Evolutionary conservation across 2,888 invertebrate genomes (phyloP).

Genomic region (Dryocosmus kuriphilus): DNA sequence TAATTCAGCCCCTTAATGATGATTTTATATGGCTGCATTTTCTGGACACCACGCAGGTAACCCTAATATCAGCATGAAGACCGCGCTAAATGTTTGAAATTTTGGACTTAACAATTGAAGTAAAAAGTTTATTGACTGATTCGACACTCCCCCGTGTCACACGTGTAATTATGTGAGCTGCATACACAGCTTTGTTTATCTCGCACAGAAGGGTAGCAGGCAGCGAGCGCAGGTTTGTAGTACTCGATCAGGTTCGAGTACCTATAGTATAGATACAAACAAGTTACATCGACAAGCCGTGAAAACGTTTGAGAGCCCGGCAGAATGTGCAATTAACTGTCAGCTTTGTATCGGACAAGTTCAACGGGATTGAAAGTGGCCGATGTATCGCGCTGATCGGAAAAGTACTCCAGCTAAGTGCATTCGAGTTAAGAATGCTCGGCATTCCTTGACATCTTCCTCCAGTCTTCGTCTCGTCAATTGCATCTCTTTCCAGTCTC

Average conservation of each 20-base stretch:
- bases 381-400: not conserved
- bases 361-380: slow-evolving; percentile 7
- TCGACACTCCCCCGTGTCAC: too few species aligned
- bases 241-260: slow-evolving; percentile 15
- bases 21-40: too few species aligned
- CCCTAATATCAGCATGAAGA: too few species aligned
- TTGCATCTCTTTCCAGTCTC: not conserved
- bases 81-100: too few species aligned
- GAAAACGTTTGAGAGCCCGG: not conserved
- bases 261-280: not conserved
- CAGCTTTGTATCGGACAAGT: slow-evolving; percentile 1
- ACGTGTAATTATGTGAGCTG: too few species aligned
- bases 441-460: not conserved
- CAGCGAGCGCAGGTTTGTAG: not conserved
- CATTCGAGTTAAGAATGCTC: not conserved
- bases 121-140: too few species aligned
- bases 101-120: too few species aligned
- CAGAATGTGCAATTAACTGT: slow-evolving; percentile 11
- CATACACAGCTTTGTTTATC: not conserved
- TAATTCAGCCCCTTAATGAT: too few species aligned
- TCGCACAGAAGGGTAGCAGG: not conserved
- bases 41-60: too few species aligned
- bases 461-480: not conserved
- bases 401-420: slow-evolving; percentile 8
- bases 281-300: not conserved